Evolutionary conservation across 2,797 vertebrate species (phyloP).

Genomic region (Champsocephalus esox): DNA sequence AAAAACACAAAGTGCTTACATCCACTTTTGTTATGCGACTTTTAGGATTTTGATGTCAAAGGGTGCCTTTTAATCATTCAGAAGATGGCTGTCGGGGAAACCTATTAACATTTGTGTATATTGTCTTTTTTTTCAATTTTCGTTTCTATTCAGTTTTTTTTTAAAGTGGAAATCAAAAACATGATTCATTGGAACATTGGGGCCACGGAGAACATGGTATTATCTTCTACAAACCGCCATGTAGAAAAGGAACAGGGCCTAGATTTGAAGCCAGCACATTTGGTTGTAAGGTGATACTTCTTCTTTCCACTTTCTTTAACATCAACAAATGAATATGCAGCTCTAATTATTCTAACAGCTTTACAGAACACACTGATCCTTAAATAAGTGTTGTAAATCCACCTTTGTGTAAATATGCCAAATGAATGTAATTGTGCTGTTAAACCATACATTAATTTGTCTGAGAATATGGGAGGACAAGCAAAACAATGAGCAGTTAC

Average conservation of each 20-base stretch:
- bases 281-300: neutral
- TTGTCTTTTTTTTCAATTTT: no score
- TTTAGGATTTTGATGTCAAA: neutral
- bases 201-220: neutral
- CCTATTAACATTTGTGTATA: no score
- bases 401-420: neutral
- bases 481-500: slow-evolving; percentile 73
- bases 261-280: neutral
- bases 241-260: neutral
- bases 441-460: slow-evolving; percentile 20
- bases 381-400: neutral
- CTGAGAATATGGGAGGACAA: slow-evolving; percentile 55
- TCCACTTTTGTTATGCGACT: neutral
- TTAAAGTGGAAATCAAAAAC: neutral
- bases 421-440: slow-evolving; percentile 4
- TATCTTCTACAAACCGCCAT: neutral
- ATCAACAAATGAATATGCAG: neutral
- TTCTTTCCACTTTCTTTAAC: neutral
- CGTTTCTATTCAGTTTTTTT: neutral
- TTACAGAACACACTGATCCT: neutral
- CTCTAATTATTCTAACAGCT: neutral
- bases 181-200: neutral
- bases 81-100: no score
- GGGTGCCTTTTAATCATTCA: no score
- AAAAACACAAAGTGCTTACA: neutral